phyloP scores from a whole-genome alignment of 1,140 invertebrate genomes.

The Aplysia californica region DNA sequence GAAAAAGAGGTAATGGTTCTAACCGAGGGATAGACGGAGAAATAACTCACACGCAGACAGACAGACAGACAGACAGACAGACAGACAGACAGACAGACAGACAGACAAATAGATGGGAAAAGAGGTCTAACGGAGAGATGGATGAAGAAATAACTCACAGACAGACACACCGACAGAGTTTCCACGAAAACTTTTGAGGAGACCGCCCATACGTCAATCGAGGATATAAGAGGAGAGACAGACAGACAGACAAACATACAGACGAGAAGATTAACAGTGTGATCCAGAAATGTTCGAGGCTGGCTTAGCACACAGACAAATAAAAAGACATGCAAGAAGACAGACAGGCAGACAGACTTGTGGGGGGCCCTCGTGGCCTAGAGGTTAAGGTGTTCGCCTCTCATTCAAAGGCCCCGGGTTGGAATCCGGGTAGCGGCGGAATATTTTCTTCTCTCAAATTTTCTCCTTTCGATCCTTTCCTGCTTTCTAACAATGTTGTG shows the following conservation, averaged over 20 bases:
- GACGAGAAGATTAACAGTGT: neutral
- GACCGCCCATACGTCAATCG: neutral
- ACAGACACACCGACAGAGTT: neutral
- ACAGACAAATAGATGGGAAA: neutral
- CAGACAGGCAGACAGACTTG: too few species aligned
- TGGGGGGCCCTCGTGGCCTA: too few species aligned
- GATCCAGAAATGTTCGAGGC: too few species aligned
- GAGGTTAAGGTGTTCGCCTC: too few species aligned
- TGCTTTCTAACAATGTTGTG: too few species aligned
- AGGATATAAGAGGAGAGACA: neutral
- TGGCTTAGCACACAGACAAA: too few species aligned
- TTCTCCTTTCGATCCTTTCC: too few species aligned
- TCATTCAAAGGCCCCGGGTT: too few species aligned
- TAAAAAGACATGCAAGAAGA: neutral
- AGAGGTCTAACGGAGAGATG: neutral
- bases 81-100: constrained; percentile 10
- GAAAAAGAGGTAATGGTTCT: neutral
- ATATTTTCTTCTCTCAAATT: too few species aligned
- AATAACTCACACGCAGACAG: neutral
- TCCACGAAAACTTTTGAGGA: neutral
- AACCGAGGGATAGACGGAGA: neutral
- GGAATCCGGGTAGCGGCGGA: too few species aligned
- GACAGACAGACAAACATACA: neutral
- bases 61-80: constrained; percentile 9
- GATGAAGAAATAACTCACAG: neutral